Conservation (phyloP, 2,797 vertebrate genomes). For the Arnoldichthys spilopterus region DNA sequence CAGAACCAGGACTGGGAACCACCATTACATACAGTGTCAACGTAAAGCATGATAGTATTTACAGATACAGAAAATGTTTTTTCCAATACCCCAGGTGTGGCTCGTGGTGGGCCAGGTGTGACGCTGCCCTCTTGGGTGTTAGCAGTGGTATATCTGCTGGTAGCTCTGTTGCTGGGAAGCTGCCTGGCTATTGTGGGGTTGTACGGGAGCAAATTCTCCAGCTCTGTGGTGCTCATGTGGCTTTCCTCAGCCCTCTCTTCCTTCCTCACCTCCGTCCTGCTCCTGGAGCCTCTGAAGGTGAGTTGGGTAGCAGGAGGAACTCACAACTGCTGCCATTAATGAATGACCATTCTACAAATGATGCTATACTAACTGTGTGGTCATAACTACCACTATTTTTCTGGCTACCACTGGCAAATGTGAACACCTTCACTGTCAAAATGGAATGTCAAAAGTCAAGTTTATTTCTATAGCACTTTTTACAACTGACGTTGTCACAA, state of each 20-base stretch:
- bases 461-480: no score
- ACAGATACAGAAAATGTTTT: no score
- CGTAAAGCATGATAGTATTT: no score
- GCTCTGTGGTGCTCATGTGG: constrained; percentile 78
- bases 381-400: no score
- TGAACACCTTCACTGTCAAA: no score
- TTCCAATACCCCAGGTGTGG: constrained; percentile 68
- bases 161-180: constrained; percentile 64
- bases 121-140: constrained; percentile 75
- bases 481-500: no score
- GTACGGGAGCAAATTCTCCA: constrained; percentile 76
- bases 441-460: no score
- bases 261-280: constrained; percentile 75
- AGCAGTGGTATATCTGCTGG: constrained; percentile 69
- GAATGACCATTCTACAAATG: neutral
- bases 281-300: constrained; percentile 82
- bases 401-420: no score
- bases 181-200: constrained; percentile 74
- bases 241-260: constrained; percentile 73
- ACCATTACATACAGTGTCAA: no score
- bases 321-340: neutral
- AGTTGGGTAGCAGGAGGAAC: constrained; percentile 15
- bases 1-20: no score
- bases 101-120: constrained; percentile 65
- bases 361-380: neutral